Percentiles rank a stretch among this genome's conserved stretches.
Evolutionary conservation across 92 coral and sea anemone species (phyloP).

Genomic region (Diadumene lineata): DNA sequence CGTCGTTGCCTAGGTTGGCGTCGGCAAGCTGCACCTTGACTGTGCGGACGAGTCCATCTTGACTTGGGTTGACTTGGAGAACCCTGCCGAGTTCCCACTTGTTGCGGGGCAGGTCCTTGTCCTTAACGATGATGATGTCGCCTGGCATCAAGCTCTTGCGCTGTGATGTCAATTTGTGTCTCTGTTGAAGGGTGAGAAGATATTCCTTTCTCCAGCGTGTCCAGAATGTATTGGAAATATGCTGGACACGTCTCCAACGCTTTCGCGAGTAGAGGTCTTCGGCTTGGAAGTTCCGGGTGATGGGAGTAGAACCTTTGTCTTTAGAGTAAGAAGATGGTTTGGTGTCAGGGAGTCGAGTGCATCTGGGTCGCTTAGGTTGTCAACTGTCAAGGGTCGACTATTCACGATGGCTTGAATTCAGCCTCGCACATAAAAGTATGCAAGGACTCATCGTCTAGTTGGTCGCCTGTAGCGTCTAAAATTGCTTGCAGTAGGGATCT

Average conservation of each 20-base stretch:
- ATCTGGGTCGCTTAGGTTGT: too few species aligned
- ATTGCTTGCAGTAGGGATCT: slow-evolving; percentile 51
- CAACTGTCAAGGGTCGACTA: slow-evolving; percentile 42
- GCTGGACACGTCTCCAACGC: too few species aligned
- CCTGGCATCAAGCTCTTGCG: neutral
- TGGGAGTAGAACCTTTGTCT: too few species aligned
- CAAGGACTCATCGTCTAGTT: slow-evolving; percentile 47
- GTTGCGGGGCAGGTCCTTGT: neutral
- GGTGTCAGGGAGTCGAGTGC: too few species aligned
- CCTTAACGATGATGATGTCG: neutral
- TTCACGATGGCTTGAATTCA: slow-evolving; percentile 36
- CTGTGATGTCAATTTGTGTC: slow-evolving; percentile 30
- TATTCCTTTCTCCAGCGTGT: too few species aligned
- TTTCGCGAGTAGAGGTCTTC: too few species aligned
- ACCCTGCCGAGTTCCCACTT: neutral
- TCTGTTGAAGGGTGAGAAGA: slow-evolving; percentile 23
- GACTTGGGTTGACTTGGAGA: neutral
- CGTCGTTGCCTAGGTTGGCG: neutral
- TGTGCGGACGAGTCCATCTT: neutral
- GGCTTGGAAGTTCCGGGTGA: too few species aligned
- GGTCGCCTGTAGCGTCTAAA: slow-evolving; percentile 31
- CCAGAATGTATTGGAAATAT: too few species aligned
- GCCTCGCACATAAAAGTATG: slow-evolving; percentile 47
- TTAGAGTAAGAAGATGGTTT: too few species aligned
- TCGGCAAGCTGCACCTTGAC: neutral